phyloP scores from a whole-genome alignment of 2,113 vertebrate species.

The Cryptomyrus ogoouensis region DNA sequence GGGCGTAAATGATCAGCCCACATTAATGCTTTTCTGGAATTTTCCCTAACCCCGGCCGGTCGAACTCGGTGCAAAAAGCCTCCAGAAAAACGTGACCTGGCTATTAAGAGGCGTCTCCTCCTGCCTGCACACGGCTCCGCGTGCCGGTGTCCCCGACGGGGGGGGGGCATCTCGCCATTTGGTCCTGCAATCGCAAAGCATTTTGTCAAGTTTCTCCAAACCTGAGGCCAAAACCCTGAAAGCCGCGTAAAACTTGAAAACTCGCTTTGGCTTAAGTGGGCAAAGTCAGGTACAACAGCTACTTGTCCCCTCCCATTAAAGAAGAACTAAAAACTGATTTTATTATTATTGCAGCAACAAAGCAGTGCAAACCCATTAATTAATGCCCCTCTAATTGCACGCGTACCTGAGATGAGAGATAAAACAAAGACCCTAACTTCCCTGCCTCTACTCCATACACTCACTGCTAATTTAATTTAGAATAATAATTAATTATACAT shows the following conservation, averaged over 20 bases:
- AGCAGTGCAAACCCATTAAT: background rate
- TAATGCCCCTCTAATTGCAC: background rate
- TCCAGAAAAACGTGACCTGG: background rate
- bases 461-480: constrained; percentile 57
- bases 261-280: background rate
- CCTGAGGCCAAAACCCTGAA: background rate
- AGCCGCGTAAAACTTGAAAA: background rate
- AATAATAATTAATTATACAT: constrained; percentile 66
- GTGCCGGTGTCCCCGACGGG: too few species aligned
- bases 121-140: background rate
- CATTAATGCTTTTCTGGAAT: constrained; percentile 32
- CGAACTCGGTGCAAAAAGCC: background rate
- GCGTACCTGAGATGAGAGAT: constrained; percentile 37
- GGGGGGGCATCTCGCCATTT: background rate
- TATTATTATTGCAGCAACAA: background rate
- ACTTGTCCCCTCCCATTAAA: background rate
- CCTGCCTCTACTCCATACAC: constrained; percentile 48
- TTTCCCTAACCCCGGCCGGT: background rate
- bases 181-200: background rate
- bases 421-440: constrained; percentile 41
- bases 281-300: background rate
- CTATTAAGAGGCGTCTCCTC: background rate
- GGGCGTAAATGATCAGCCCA: constrained; percentile 41
- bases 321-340: background rate
- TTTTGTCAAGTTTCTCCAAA: background rate